Percentiles rank a stretch among this genome's conserved stretches.
phyloP scores from a whole-genome alignment of 2,113 vertebrate species.

The Saccopteryx leptura region DNA sequence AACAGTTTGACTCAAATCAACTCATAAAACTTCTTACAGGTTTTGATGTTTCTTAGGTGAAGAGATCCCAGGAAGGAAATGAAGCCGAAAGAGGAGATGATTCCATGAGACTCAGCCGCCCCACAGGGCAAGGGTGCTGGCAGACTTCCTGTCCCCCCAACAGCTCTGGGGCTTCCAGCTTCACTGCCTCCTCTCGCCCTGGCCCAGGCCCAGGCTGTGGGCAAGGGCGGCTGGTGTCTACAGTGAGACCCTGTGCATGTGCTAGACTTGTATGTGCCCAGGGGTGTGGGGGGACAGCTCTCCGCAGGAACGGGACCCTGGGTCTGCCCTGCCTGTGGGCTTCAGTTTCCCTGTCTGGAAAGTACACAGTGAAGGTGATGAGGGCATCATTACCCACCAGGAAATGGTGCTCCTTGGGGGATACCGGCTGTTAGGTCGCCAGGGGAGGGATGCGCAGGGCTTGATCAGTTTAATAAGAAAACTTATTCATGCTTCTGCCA shows the following conservation, averaged over 20 bases:
- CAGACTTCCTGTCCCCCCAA: background rate
- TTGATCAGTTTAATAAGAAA: too few species aligned
- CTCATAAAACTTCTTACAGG: too few species aligned
- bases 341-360: background rate
- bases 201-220: background rate
- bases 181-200: background rate
- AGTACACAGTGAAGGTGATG: background rate
- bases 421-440: too few species aligned
- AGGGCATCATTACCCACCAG: background rate
- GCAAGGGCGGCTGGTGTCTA: background rate
- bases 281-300: background rate
- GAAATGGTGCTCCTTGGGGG: background rate
- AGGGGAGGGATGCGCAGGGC: too few species aligned
- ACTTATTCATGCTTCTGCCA: too few species aligned
- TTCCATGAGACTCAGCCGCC: too few species aligned
- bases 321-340: background rate
- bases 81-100: background rate
- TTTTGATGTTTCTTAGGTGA: background rate
- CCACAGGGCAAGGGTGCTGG: fast-evolving
- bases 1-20: too few species aligned
- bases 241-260: background rate
- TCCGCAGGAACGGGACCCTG: background rate
- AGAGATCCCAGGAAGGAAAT: background rate
- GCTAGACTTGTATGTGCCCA: background rate
- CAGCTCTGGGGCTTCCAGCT: background rate